phyloP scores from a whole-genome alignment of 2,113 vertebrate genomes.

The Myrmecobius fasciatus region DNA sequence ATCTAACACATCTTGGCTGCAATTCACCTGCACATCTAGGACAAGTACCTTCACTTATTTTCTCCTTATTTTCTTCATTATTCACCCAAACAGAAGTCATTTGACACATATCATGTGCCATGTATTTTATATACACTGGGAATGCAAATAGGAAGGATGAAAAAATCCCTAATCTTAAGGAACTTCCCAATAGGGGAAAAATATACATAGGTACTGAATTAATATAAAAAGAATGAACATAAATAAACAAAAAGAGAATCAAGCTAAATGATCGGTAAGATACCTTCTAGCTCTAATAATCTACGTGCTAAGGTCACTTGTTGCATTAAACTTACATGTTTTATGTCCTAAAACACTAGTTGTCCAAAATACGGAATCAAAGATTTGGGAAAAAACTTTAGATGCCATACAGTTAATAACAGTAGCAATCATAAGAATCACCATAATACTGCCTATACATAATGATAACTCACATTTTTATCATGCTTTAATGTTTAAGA shows the following conservation, averaged over 20 bases:
- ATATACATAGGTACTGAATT: background rate
- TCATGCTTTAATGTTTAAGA: background rate
- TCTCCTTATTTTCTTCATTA: background rate
- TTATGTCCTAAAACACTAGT: background rate
- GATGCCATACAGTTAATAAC: no score
- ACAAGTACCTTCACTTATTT: background rate
- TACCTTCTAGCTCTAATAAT: background rate
- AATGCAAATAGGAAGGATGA: background rate
- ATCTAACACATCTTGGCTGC: background rate
- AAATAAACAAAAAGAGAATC: background rate
- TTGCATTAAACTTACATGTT: background rate
- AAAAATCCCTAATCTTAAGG: background rate
- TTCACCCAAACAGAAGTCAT: background rate
- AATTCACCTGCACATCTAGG: background rate
- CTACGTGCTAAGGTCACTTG: background rate
- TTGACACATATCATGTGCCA: background rate
- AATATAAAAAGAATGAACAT: background rate
- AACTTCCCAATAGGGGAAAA: background rate
- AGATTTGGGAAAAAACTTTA: no score
- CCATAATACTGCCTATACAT: no score
- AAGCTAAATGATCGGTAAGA: background rate
- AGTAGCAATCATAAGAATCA: no score
- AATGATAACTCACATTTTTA: background rate
- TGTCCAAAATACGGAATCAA: background rate
- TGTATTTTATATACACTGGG: background rate